These are phyloP conservation scores for Narcine bancroftii DNA, from an alignment of 2,113 vertebrate species.

Conservation along the genomic window DNA sequence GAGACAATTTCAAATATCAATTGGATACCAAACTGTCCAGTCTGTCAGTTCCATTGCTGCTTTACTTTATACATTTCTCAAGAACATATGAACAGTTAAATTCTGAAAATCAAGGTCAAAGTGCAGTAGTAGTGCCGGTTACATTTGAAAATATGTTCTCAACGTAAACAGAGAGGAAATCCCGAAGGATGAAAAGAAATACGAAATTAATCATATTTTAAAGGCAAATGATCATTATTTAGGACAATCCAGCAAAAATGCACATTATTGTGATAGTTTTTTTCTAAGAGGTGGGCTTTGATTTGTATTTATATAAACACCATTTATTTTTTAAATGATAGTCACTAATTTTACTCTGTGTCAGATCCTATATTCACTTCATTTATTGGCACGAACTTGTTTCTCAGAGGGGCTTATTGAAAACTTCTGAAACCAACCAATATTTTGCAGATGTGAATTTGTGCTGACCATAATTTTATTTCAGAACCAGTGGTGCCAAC, in stretches of 20 bases:
- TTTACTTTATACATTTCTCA: not conserved
- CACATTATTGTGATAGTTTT: no score
- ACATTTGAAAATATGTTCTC: not conserved
- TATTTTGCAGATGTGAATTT: conserved; percentile 36
- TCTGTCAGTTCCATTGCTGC: conserved; percentile 15
- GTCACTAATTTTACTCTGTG: conserved; percentile 15
- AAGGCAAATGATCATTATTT: not conserved
- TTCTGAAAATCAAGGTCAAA: not conserved
- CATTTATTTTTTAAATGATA: conserved; percentile 12
- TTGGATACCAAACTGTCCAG: not conserved
- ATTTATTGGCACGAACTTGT: conserved; percentile 21
- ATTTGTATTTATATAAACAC: no score
- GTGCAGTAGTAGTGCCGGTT: not conserved
- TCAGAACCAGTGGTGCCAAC: conserved; percentile 61
- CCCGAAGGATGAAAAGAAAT: no score
- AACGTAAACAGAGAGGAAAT: not conserved
- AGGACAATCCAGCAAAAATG: no score
- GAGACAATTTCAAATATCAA: not conserved
- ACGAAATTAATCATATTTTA: not conserved
- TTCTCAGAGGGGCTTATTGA: conserved; percentile 6
- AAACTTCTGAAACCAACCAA: conserved; percentile 30
- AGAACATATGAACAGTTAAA: not conserved
- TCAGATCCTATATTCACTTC: conserved; percentile 16
- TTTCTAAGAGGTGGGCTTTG: no score
- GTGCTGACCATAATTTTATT: conserved; percentile 34